Conservation (phyloP, 2,113 vertebrate genomes). For the Leiothrix lutea region DNA sequence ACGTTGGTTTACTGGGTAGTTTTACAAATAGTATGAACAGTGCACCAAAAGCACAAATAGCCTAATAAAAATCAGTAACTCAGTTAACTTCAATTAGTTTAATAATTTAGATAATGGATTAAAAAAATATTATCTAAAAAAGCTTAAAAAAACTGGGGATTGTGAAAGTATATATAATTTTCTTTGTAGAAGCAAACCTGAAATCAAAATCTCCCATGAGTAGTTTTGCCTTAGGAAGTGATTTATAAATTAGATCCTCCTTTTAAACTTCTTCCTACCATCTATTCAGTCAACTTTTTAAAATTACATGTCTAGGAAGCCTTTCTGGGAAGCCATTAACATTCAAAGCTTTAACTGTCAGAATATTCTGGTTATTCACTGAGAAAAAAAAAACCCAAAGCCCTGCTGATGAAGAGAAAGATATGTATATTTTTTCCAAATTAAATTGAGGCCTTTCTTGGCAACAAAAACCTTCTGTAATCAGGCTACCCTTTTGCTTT, state of each 20-base stretch:
- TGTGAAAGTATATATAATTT: neutral
- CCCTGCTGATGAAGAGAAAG: neutral
- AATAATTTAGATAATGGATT: neutral
- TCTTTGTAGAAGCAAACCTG: neutral
- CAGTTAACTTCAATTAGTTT: neutral
- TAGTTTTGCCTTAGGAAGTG: neutral
- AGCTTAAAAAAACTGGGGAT: neutral
- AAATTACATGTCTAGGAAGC: neutral
- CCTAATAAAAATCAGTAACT: neutral
- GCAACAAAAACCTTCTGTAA: neutral
- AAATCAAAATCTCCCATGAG: neutral
- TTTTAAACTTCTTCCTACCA: neutral
- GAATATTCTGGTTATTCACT: neutral
- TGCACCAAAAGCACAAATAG: neutral
- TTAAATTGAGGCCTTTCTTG: neutral
- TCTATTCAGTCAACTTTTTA: neutral
- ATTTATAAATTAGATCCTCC: neutral
- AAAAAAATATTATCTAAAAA: neutral
- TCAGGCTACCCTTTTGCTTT: neutral
- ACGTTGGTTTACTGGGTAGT: neutral
- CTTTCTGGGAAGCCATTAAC: neutral
- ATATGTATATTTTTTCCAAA: neutral
- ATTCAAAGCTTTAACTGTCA: neutral
- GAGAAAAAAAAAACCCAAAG: neutral
- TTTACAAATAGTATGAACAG: neutral